These are phyloP conservation scores for Lophochroa leadbeateri DNA, from an alignment of 2,113 vertebrate species.

Conservation along the genomic window DNA sequence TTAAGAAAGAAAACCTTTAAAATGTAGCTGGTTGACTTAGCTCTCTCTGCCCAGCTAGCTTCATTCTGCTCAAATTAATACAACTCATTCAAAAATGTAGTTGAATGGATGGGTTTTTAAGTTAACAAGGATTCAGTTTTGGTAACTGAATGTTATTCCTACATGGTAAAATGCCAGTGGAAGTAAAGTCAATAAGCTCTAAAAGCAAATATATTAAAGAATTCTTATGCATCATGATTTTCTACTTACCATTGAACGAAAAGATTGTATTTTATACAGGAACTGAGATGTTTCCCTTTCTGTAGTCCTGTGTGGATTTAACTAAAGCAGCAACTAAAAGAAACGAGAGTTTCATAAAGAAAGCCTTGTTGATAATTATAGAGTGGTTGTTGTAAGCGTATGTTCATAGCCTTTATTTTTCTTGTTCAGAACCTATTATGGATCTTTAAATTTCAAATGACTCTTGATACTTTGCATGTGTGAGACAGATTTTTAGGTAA, in stretches of 20 bases:
- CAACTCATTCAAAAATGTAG: neutral
- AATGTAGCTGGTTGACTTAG: neutral
- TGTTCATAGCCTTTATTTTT: constrained; percentile 45
- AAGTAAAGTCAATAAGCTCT: constrained; percentile 58
- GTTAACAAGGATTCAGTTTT: neutral
- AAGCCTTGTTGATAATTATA: constrained; percentile 61
- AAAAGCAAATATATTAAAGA: constrained; percentile 48
- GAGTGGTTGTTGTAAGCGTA: constrained; percentile 16
- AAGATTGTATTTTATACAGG: constrained; percentile 55
- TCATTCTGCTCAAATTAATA: constrained; percentile 41
- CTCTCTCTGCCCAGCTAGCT: neutral
- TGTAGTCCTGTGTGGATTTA: constrained; percentile 49
- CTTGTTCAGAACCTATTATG: constrained; percentile 53
- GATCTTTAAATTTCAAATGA: constrained; percentile 51
- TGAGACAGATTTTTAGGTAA: too few species aligned
- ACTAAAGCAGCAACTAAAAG: constrained; percentile 57
- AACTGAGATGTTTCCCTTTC: constrained; percentile 64
- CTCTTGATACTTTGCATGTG: constrained; percentile 47
- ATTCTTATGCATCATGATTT: constrained; percentile 55
- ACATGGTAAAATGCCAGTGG: constrained; percentile 18
- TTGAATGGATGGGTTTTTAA: constrained; percentile 26
- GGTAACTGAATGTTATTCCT: constrained; percentile 46
- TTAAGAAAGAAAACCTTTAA: neutral
- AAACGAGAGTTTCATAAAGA: constrained; percentile 62
- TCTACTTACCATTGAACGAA: constrained; percentile 25